Evolutionary conservation across 2,113 vertebrate species (phyloP), one percentile per base, ranked within the genome.

Genomic region (Pollachius pollachius): DNA sequence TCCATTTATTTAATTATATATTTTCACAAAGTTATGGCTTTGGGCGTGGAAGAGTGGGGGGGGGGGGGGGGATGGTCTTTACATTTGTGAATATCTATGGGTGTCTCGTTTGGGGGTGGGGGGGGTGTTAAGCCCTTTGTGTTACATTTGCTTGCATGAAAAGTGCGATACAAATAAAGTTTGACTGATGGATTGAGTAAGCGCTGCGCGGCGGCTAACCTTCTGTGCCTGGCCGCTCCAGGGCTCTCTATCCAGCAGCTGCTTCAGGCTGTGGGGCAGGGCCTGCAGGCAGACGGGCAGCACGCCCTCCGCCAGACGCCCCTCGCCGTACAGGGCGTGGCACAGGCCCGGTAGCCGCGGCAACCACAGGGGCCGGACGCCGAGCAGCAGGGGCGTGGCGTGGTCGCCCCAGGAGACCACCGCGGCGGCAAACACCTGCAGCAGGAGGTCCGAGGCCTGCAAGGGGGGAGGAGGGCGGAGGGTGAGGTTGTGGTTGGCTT

Each of bases 371-470:
- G 91, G 88, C 76, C 92, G 89, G 60, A 97, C 78, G n/a, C 96
- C 96, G 0, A 97, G 89, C 0, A 99, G 90, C 41, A 97, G 85
- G 1, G 96, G 95, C 75, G 91, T 88, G 18, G 81, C 68, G 34
- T 95, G 95, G 82, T 99, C 95, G 3, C 92, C 92, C 97, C 97
- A 99, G 5, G 90, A 88, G 30, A 96, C 92, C 2, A 98, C 94
- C 1, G 92, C 88, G 0, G 90, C 89, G 16, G 94, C 88, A 65
- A 99, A 98, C 5, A 97, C 65, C 80, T 92, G 92, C 68, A 99
- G 75, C 57, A 98, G 89, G 83, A 98, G 97, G 80, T 94, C 93
- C 65, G 93, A 74, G 73, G 89, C 88, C 97, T 99, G 65, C 15
- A 68, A 48, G 0, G 41, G 41, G 11, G 2, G 65, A 5, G 37